phyloP scores from a whole-genome alignment of 2,113 vertebrate species.

The Poecilia latipinna region DNA sequence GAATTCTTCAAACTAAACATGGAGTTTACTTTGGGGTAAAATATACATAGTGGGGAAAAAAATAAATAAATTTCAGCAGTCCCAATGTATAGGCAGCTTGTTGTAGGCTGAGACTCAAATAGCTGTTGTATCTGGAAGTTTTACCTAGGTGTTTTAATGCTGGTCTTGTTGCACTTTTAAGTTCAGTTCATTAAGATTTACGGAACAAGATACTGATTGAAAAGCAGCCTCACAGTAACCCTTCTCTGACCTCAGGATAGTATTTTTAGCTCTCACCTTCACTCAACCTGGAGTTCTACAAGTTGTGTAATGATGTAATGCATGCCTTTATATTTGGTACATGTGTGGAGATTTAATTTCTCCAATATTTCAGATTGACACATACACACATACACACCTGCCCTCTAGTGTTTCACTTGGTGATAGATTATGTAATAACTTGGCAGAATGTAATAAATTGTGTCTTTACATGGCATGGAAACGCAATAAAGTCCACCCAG shows the following conservation, averaged over 20 bases:
- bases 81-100: no score
- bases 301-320: not conserved
- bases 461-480: slow-evolving; percentile 42
- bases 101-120: no score
- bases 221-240: not conserved
- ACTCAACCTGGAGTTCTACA: not conserved
- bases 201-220: not conserved
- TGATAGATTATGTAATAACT: slow-evolving; percentile 62
- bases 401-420: slow-evolving; percentile 1
- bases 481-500: slow-evolving; percentile 52
- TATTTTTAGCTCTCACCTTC: not conserved
- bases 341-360: slow-evolving; percentile 7
- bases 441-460: slow-evolving; percentile 45
- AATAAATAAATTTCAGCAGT: no score
- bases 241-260: not conserved
- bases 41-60: no score
- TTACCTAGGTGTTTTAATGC: not conserved
- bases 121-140: not conserved
- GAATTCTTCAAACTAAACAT: no score
- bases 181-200: not conserved
- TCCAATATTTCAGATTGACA: slow-evolving; percentile 5
- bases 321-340: no score
- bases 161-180: not conserved
- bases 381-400: slow-evolving; percentile 1
- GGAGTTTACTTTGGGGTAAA: no score